A percentile compares a stretch with the other conserved stretches of the same genome.
phyloP scores from a whole-genome alignment of 1,140 invertebrate genomes.

The Campoletis sonorensis region DNA sequence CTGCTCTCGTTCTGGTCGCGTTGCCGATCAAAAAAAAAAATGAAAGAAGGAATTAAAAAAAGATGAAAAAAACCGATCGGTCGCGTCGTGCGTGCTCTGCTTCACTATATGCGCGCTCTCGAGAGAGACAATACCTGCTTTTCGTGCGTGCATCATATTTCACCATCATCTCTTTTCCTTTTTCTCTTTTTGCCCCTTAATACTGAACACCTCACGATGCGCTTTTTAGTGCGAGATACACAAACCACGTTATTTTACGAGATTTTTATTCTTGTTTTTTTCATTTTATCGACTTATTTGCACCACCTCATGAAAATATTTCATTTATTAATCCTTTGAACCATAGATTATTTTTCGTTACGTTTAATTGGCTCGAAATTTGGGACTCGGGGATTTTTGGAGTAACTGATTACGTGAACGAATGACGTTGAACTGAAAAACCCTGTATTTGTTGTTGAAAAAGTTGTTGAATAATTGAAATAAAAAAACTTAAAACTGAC shows the following conservation, averaged over 20 bases:
- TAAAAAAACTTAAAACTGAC: too few relatives aligned
- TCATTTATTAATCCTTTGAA: neutral
- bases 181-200: neutral
- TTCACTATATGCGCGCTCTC: constrained; percentile 41
- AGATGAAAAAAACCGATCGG: neutral
- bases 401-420: too few relatives aligned
- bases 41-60: neutral
- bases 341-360: too few relatives aligned
- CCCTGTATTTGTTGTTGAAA: too few relatives aligned
- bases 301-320: neutral
- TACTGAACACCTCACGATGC: constrained; percentile 6
- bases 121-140: constrained; percentile 63
- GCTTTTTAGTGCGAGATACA: neutral
- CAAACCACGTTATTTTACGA: neutral
- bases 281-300: neutral
- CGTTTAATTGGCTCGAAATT: too few relatives aligned
- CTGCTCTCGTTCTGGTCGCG: constrained; percentile 7
- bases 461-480: too few relatives aligned
- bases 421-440: too few relatives aligned
- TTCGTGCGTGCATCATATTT: constrained; percentile 67
- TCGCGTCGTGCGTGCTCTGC: neutral
- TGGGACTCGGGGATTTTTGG: too few relatives aligned
- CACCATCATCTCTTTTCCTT: constrained; percentile 62
- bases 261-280: neutral
- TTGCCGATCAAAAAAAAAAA: neutral